Evolutionary conservation across 2,888 invertebrate genomes (phyloP).

Genomic region (Philereme transversata): DNA sequence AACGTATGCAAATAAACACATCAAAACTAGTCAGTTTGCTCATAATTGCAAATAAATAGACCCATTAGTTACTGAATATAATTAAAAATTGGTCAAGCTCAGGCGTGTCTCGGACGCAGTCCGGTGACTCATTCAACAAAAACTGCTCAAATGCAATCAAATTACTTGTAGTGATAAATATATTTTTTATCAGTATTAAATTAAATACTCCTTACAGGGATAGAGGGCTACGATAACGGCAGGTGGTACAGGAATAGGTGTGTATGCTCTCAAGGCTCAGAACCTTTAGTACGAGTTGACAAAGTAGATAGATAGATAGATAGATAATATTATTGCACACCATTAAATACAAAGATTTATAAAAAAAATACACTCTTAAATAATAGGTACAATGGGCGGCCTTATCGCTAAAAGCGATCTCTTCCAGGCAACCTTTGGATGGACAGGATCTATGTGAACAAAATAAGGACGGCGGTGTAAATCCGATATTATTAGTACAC

Average conservation of each 20-base stretch:
- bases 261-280: too few relatives aligned
- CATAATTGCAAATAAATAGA: constrained; percentile 46
- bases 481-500: too few relatives aligned
- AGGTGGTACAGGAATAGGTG: background rate
- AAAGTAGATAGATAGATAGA: too few relatives aligned
- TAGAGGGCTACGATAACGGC: constrained; percentile 7
- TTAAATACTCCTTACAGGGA: constrained; percentile 20
- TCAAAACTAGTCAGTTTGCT: constrained; percentile 37
- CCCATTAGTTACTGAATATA: constrained; percentile 44
- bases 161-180: constrained; percentile 3
- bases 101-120: constrained; percentile 29
- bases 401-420: too few relatives aligned
- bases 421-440: too few relatives aligned
- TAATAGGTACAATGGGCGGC: too few relatives aligned
- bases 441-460: too few relatives aligned
- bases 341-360: too few relatives aligned
- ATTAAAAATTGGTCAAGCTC: constrained; percentile 32
- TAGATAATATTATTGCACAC: too few relatives aligned
- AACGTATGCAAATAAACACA: constrained; percentile 43
- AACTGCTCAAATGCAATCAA: constrained; percentile 24
- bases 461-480: too few relatives aligned
- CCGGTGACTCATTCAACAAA: constrained; percentile 32
- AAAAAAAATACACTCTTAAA: too few relatives aligned
- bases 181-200: constrained; percentile 13
- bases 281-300: too few relatives aligned